Evolutionary conservation across 2,797 vertebrate species (phyloP).

Genomic region (Sebastes iracundus): DNA sequence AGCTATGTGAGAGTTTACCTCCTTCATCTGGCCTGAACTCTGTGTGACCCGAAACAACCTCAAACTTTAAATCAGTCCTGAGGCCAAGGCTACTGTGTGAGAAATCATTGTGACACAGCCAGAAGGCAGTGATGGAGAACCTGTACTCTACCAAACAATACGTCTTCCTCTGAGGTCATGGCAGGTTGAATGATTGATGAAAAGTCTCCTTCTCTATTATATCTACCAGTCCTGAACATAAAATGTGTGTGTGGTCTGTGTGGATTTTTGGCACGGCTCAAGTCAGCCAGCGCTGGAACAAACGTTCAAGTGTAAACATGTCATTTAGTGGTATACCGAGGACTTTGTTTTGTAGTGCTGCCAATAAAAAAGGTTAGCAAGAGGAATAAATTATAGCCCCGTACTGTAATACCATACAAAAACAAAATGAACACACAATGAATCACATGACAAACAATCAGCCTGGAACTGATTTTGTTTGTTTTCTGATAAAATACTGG

Average conservation of each 20-base stretch:
- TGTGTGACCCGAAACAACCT: conserved; percentile 5
- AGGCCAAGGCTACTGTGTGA: not conserved
- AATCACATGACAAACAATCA: conserved; percentile 28
- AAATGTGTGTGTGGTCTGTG: conserved; percentile 1
- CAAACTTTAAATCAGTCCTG: not conserved
- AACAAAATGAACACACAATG: not conserved
- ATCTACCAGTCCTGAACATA: not conserved
- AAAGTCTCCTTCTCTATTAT: not conserved
- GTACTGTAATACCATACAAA: not conserved
- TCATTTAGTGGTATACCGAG: not conserved
- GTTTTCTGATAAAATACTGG: conserved; percentile 32
- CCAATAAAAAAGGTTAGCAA: conserved; percentile 25
- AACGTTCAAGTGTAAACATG: conserved; percentile 21
- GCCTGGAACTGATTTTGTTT: conserved; percentile 38
- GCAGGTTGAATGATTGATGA: not conserved
- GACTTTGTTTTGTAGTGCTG: conserved; percentile 23
- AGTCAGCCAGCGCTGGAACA: conserved; percentile 1
- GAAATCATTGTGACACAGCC: not conserved
- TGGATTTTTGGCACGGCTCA: not conserved
- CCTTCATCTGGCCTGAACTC: not conserved
- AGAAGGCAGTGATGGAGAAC: not conserved
- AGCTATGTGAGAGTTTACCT: not conserved
- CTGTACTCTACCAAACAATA: not conserved
- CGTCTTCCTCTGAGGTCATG: not conserved
- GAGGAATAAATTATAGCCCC: not conserved